Base-by-base conservation (phyloP, 2,113 vertebrate species). In the Eulemur rufifrons region DNA sequence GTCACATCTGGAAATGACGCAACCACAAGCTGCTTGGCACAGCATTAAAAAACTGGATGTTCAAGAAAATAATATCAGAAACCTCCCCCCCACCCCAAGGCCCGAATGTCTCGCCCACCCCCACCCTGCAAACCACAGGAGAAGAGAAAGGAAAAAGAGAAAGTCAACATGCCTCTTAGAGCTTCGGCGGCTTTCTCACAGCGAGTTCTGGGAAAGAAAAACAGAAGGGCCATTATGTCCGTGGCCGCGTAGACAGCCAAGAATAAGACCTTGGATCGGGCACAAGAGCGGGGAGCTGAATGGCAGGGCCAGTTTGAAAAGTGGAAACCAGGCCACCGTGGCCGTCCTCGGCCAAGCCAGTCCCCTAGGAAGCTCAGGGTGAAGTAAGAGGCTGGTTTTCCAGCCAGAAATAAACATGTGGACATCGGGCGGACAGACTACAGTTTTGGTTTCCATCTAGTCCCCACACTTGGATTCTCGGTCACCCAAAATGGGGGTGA, bases 121-220 rank as follows among this genome's bases (percentile, higher is more conserved):
- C 27, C 52, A 25, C 61, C 47, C 32, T n/a, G 47, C 56, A 88
- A 45, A 90, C 61, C 86, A 83, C 32, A 92, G 86, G 39, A 94
- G 63, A 90, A 86, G 18, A 86, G 37, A 89, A 59, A 84, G 34
- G 66, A 56, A 73, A 80, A 95, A 91, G 71, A 29, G 50, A 95
- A 86, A 59, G 77, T 89, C 77, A 50, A 45, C 63, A 78, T 21
- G 68, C 6, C 85, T 95, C 76, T 78, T 92, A 81, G 91, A 93
- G 50, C n/a, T 3, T 77, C 32, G 18, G 81, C 23, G 50, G 86
- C 52, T 84, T 66, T 94, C 86, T 94, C 92, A 92, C 18, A 87
- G 87, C 63, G 47, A 56, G 47, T 94, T 78, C 64, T 45, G 64
- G 32, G 85, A 88, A 96, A 82, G 84, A 92, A 71, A 88, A 86